These are phyloP conservation scores for Strix aluco DNA, from an alignment of 2,113 vertebrate genomes.

Conservation along the genomic window DNA sequence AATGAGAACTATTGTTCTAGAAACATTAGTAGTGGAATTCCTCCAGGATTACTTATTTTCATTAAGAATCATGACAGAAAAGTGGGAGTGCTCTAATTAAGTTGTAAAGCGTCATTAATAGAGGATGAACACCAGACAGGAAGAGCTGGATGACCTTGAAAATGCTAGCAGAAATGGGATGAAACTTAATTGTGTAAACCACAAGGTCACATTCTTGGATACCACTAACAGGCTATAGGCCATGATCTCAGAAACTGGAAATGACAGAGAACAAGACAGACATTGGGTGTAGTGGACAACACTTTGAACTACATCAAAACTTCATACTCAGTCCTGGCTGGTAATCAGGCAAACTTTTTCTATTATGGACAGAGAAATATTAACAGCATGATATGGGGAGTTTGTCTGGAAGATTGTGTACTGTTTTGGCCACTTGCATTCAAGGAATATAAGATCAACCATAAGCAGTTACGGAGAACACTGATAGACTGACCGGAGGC, in stretches of 20 bases:
- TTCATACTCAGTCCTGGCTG: neutral
- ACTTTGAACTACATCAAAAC: neutral
- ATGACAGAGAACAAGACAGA: neutral
- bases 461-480: neutral
- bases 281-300: neutral
- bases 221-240: neutral
- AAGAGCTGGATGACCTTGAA: slow-evolving; percentile 5
- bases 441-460: neutral
- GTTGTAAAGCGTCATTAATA: neutral
- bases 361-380: neutral
- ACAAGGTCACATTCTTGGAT: neutral
- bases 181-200: neutral
- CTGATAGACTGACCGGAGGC: neutral
- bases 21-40: neutral
- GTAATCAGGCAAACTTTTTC: neutral
- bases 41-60: slow-evolving; percentile 9
- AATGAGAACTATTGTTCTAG: neutral
- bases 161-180: neutral
- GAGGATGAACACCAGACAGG: neutral
- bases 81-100: neutral
- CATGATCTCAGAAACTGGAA: neutral
- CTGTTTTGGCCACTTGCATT: neutral
- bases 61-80: neutral
- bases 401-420: neutral
- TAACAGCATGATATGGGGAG: neutral